phyloP scores from a whole-genome alignment of 2,797 vertebrate species.

The Rhincodon typus region DNA sequence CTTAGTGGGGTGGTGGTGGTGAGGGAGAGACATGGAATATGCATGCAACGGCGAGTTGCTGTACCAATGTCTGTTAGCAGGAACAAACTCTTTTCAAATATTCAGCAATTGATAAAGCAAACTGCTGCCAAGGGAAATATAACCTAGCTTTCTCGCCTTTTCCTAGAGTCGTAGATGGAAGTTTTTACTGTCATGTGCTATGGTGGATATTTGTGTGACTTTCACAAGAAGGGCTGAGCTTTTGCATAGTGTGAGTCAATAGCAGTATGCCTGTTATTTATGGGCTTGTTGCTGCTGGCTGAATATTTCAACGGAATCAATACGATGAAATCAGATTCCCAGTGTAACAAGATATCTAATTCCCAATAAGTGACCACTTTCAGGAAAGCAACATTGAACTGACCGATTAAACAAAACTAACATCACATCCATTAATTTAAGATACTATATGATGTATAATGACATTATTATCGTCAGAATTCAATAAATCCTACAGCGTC shows the following conservation, averaged over 20 bases:
- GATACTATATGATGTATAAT: neutral
- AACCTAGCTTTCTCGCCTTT: neutral
- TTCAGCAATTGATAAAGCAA: neutral
- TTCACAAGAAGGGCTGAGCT: neutral
- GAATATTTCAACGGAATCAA: neutral
- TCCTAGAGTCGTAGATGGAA: neutral
- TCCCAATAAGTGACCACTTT: neutral
- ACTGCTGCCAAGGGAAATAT: neutral
- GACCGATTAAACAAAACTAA: neutral
- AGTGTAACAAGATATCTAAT: neutral
- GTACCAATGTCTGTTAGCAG: neutral
- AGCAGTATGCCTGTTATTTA: neutral
- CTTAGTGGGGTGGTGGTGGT: neutral
- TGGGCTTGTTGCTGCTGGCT: neutral
- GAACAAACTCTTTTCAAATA: neutral
- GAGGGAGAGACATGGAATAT: too few relatives aligned
- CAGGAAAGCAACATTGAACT: neutral
- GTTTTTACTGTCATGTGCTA: neutral
- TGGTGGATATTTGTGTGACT: neutral
- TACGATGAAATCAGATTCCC: neutral
- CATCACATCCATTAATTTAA: neutral
- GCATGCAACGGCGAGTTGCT: too few relatives aligned
- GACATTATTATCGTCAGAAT: neutral
- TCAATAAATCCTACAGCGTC: neutral
- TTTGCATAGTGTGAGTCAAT: neutral